Evolutionary conservation across 2,888 invertebrate species (phyloP), one percentile per base, ranked within the genome.

Genomic region (Lutraria lutraria): DNA sequence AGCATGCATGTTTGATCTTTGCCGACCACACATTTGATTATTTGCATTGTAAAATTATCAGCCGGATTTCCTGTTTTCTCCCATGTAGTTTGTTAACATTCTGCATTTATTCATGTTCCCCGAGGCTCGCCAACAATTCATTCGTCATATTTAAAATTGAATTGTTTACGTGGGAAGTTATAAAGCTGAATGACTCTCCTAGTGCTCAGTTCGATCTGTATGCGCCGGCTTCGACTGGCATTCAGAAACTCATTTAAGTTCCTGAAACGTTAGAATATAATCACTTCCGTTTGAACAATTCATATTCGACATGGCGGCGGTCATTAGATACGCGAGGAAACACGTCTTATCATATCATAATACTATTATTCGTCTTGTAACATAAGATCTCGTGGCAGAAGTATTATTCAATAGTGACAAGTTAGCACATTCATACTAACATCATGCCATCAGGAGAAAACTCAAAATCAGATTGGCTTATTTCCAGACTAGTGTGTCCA

Each of bases 31-130:
- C 16, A 76, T 76, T 76, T 34, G 76, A 76, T 76, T 76, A 76
- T 76, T 31, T 76, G 13, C 76, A 31, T 19, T 16, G 31, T 76
- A 34, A 34, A 76, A 76, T 76, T 76, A 76, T 76, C 34, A 76
- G 15, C 19, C 29, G 34, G 31, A 76, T 25, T 76, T 76, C 34
- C 76, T 76, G 76, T 76, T 76, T 76, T 76, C 34, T 43, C 8
- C 63, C 19, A 16, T 15, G 76, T 13, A 76, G 12, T 34, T 76
- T 16, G 31, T 76, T 34, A 31, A 76, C 76, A 76, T 19, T 76
- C 76, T 31, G 76, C 76, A 34, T 76, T 76, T 76, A 76, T 76
- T 76, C 76, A 76, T 31, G 76, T 31, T 76, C 34, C 76, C 34
- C 34, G 16, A 31, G 76, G 76, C 31, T 34, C 76, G 76, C 31